These are phyloP conservation scores for Junonia oenone DNA, from an alignment of 2,888 invertebrate species.

Conservation along the genomic window DNA sequence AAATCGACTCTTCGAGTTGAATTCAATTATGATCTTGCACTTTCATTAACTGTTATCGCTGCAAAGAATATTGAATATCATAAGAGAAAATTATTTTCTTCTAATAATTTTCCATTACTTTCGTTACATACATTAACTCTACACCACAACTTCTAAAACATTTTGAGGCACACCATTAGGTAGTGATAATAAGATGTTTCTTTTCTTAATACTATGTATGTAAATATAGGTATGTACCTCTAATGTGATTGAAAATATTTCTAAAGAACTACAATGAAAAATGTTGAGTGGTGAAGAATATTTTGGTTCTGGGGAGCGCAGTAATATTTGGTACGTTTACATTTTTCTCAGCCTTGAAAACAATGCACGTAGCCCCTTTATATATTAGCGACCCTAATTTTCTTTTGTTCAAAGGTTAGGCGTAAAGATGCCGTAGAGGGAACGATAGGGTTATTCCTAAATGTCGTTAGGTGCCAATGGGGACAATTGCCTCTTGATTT, in stretches of 20 bases:
- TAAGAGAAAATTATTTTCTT: conserved; percentile 1
- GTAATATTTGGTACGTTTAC: neutral
- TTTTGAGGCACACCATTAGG: too few relatives aligned
- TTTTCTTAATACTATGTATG: too few relatives aligned
- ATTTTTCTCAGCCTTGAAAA: neutral
- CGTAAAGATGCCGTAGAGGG: conserved; percentile 17
- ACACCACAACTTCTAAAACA: neutral
- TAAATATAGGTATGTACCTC: too few relatives aligned
- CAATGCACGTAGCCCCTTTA: neutral
- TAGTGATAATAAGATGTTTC: too few relatives aligned
- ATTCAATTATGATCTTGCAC: conserved; percentile 26
- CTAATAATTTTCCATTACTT: neutral
- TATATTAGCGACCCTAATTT: conserved; percentile 20
- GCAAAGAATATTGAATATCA: conserved; percentile 2
- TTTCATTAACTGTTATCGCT: conserved; percentile 16
- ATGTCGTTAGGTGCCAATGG: conserved; percentile 46
- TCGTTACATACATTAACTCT: neutral
- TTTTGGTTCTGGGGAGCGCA: neutral
- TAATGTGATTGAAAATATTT: too few relatives aligned
- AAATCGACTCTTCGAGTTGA: conserved; percentile 22
- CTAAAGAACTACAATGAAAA: neutral
- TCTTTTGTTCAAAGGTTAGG: conserved; percentile 27
- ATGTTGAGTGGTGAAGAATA: neutral
- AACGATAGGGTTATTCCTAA: conserved; percentile 35
- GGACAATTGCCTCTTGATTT: conserved; percentile 54